Evolutionary conservation across 2,797 vertebrate genomes (phyloP).

Genomic region (Echiichthys vipera): DNA sequence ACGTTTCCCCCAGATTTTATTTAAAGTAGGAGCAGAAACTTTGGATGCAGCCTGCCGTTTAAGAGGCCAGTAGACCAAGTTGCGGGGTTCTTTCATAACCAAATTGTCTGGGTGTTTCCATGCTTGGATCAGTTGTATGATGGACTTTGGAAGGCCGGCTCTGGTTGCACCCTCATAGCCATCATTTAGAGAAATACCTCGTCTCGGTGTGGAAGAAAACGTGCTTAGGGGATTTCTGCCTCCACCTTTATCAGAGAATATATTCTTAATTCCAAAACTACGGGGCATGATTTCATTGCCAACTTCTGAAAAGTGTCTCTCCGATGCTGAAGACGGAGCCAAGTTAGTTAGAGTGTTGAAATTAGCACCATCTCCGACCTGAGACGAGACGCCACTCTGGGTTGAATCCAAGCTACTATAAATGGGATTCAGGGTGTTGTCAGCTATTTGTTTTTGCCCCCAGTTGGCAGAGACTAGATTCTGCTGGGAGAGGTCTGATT

Average conservation of each 20-base stretch:
- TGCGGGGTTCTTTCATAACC: background rate
- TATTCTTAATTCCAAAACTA: background rate
- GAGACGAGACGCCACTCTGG: background rate
- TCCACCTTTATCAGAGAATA: background rate
- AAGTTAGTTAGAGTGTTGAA: slow-evolving; percentile 4
- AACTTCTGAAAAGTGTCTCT: background rate
- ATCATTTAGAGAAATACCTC: slow-evolving; percentile 4
- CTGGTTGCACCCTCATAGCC: slow-evolving; percentile 3
- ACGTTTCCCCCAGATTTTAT: slow-evolving; percentile 12
- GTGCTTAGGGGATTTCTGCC: background rate
- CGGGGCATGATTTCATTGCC: background rate
- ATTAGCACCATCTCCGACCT: background rate
- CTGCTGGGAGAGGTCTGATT: background rate
- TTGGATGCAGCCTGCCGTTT: background rate
- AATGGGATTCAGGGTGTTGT: background rate
- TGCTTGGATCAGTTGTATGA: background rate
- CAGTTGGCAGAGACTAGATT: slow-evolving; percentile 3
- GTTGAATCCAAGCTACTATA: background rate
- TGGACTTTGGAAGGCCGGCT: background rate
- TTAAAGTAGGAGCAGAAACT: background rate
- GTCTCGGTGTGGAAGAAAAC: slow-evolving; percentile 4
- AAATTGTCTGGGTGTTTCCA: background rate
- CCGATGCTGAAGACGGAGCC: background rate
- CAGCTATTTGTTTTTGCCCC: background rate
- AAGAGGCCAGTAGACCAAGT: background rate